Percentiles rank a stretch among this genome's conserved stretches.
phyloP scores from a whole-genome alignment of 2,113 vertebrate species.

The Crocuta crocuta region DNA sequence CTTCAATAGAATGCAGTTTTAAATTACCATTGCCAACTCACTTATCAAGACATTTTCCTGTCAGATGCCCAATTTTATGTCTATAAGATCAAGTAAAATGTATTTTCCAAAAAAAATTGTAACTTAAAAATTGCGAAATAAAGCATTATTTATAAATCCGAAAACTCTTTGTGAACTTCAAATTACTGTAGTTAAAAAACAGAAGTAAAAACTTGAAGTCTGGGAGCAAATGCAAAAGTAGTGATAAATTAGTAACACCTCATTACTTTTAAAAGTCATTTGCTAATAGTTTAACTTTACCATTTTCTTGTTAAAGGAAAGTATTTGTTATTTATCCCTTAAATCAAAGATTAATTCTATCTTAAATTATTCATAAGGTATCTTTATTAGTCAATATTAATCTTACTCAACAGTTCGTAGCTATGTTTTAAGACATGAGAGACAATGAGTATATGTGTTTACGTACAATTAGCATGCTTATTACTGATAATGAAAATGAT shows the following conservation, averaged over 20 bases:
- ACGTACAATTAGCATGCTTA: constrained; percentile 24
- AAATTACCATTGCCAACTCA: constrained; percentile 17
- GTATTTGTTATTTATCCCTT: constrained; percentile 34
- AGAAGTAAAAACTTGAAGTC: not conserved
- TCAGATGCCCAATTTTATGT: constrained; percentile 32
- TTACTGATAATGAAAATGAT: constrained; percentile 52
- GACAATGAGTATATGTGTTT: not conserved
- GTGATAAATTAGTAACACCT: not conserved
- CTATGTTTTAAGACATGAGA: not conserved
- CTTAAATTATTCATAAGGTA: constrained; percentile 58
- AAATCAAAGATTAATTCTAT: constrained; percentile 53
- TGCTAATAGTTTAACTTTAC: constrained; percentile 21
- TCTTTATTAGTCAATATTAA: constrained; percentile 54
- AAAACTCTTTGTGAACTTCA: not conserved
- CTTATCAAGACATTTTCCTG: not conserved
- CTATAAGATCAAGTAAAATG: not conserved
- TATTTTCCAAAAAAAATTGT: constrained; percentile 43
- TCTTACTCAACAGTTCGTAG: constrained; percentile 67
- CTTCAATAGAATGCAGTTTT: constrained; percentile 25
- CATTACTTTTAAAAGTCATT: constrained; percentile 17
- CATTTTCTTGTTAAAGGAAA: constrained; percentile 39
- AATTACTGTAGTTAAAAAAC: not conserved
- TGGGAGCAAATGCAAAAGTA: not conserved
- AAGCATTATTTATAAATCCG: constrained; percentile 13
- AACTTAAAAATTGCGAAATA: constrained; percentile 6